Conservation (phyloP, 2,888 invertebrate species). For the Thecophora atra region DNA sequence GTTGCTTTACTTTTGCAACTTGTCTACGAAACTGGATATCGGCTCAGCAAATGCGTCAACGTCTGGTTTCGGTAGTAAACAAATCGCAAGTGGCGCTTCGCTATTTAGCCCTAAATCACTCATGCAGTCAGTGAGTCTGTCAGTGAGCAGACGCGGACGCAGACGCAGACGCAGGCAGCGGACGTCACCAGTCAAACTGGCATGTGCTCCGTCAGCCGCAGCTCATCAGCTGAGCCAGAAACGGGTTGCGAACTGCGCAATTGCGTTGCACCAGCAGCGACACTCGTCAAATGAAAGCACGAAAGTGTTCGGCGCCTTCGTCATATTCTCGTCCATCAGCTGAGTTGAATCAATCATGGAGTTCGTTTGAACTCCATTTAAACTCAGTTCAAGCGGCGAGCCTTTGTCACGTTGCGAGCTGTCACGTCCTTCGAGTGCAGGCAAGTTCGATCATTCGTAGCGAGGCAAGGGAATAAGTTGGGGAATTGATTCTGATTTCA, state of each 20-base stretch:
- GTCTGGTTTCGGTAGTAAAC: constrained; percentile 37
- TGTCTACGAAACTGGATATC: constrained; percentile 29
- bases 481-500: not conserved
- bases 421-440: no score
- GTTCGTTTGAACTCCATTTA: no score
- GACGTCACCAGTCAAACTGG: constrained; percentile 46
- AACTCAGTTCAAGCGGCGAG: no score
- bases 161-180: not conserved
- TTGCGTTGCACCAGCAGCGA: constrained; percentile 17
- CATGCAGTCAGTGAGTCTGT: constrained; percentile 28
- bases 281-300: constrained; percentile 4
- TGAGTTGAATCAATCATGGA: no score
- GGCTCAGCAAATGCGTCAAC: constrained; percentile 21
- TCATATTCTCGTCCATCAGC: no score
- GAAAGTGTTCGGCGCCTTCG: no score
- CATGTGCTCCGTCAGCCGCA: constrained; percentile 44
- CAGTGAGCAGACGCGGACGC: constrained; percentile 6
- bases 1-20: constrained; percentile 1
- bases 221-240: constrained; percentile 44
- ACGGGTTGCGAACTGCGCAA: constrained; percentile 15
- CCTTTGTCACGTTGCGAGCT: no score
- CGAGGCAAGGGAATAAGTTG: no score
- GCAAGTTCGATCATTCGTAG: no score
- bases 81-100: constrained; percentile 32
- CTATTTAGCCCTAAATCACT: constrained; percentile 44